These are phyloP conservation scores for Schrankia costaestrigalis DNA, from an alignment of 2,888 invertebrate genomes.

Conservation along the genomic window DNA sequence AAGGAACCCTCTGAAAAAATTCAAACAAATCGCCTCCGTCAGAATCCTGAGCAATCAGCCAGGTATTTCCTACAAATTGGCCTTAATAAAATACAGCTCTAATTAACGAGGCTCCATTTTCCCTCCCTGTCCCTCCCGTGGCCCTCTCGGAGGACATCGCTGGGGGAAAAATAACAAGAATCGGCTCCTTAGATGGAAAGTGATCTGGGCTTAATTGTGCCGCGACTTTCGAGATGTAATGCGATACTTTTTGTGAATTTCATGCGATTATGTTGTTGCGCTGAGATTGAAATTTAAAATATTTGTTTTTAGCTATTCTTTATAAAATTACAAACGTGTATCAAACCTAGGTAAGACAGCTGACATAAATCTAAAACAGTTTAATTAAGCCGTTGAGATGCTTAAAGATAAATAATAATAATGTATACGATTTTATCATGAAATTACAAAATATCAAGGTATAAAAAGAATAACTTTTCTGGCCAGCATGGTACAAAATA, in stretches of 20 bases:
- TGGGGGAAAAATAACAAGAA: constrained; percentile 69
- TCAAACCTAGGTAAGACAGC: too few relatives aligned
- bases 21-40: constrained; percentile 48
- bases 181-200: constrained; percentile 67
- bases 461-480: too few relatives aligned
- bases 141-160: constrained; percentile 25
- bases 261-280: constrained; percentile 15
- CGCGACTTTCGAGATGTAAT: constrained; percentile 24
- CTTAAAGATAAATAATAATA: too few relatives aligned
- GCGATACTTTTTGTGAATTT: constrained; percentile 14
- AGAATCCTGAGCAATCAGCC: constrained; percentile 53
- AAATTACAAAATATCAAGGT: too few relatives aligned
- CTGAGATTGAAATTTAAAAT: constrained; percentile 16
- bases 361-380: too few relatives aligned
- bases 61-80: constrained; percentile 76
- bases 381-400: too few relatives aligned
- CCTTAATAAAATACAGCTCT: constrained; percentile 73
- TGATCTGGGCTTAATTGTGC: constrained; percentile 63
- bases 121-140: constrained; percentile 10
- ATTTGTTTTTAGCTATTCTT: background rate
- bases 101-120: constrained; percentile 58
- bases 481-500: too few relatives aligned
- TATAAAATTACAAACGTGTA: background rate
- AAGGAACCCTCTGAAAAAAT: constrained; percentile 36
- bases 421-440: too few relatives aligned